phyloP scores from a whole-genome alignment of 2,113 vertebrate species.

The Odontesthes bonariensis region DNA sequence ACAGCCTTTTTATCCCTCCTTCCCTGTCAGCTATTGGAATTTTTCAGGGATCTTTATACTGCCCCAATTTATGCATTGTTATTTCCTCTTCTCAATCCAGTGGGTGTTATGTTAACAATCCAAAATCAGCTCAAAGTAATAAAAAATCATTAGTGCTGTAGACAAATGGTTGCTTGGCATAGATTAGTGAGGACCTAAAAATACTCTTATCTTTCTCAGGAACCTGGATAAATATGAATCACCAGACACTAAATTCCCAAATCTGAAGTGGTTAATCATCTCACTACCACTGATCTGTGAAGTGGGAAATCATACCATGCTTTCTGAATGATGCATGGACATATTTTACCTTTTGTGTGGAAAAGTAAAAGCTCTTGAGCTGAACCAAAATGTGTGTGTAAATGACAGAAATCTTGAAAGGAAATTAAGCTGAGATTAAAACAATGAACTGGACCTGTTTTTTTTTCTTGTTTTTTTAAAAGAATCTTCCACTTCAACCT shows the following conservation, averaged over 20 bases:
- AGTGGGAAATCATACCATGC: background rate
- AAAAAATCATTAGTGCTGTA: background rate
- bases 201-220: background rate
- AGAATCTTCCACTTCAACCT: background rate
- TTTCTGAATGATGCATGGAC: slow-evolving; percentile 23
- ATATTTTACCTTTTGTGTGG: slow-evolving; percentile 33
- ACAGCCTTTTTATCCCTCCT: background rate
- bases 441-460: background rate
- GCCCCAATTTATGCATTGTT: background rate
- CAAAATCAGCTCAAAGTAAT: background rate
- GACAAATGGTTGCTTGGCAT: slow-evolving; percentile 18
- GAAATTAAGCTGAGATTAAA: background rate
- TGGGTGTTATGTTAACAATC: background rate
- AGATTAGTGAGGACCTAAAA: background rate
- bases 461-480: background rate
- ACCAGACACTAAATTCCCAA: background rate
- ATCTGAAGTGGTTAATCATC: background rate
- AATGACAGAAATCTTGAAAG: background rate
- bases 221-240: background rate
- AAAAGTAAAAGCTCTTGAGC: slow-evolving; percentile 25
- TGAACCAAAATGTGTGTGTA: background rate
- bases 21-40: slow-evolving; percentile 44
- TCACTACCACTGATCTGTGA: background rate
- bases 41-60: background rate
- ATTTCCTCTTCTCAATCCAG: background rate